Conservation (phyloP, 2,888 invertebrate genomes). For the Dorcus parallelipipedus region DNA sequence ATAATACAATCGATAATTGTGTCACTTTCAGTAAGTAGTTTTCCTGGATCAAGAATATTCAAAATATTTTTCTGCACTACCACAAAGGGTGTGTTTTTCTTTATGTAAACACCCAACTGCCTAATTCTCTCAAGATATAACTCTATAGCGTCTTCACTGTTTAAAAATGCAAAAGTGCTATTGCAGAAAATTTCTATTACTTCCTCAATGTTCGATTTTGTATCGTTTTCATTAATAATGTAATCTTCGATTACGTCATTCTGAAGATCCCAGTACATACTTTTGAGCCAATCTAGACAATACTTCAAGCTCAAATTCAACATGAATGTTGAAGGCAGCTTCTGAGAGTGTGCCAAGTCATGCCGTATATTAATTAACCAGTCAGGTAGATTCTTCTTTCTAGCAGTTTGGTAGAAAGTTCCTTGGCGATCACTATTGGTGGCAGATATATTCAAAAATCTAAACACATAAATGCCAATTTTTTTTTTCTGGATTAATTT, state of each 20-base stretch:
- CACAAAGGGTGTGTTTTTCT: neutral
- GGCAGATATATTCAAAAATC: conserved; percentile 46
- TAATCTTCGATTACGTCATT: conserved; percentile 52
- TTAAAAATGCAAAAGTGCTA: neutral
- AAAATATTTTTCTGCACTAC: neutral
- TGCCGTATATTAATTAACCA: conserved; percentile 80
- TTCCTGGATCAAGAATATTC: neutral
- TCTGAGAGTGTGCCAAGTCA: conserved; percentile 70
- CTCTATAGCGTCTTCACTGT: neutral
- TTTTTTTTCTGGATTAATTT: neutral
- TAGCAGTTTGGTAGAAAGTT: conserved; percentile 55
- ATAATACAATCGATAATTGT: conserved; percentile 23
- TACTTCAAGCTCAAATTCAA: conserved; percentile 62
- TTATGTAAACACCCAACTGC: conserved; percentile 3
- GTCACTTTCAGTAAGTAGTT: conserved; percentile 1
- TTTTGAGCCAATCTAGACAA: conserved; percentile 66
- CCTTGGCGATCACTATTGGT: conserved; percentile 42
- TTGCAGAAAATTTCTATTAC: conserved; percentile 6
- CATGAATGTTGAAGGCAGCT: conserved; percentile 61
- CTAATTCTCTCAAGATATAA: neutral
- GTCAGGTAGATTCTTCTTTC: conserved; percentile 66
- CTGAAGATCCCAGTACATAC: conserved; percentile 64
- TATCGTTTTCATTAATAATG: conserved; percentile 20
- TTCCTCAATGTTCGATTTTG: neutral
- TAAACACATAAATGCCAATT: conserved; percentile 20